Conservation (phyloP, 2,888 invertebrate species). For the Trissolcus brochymenae region DNA sequence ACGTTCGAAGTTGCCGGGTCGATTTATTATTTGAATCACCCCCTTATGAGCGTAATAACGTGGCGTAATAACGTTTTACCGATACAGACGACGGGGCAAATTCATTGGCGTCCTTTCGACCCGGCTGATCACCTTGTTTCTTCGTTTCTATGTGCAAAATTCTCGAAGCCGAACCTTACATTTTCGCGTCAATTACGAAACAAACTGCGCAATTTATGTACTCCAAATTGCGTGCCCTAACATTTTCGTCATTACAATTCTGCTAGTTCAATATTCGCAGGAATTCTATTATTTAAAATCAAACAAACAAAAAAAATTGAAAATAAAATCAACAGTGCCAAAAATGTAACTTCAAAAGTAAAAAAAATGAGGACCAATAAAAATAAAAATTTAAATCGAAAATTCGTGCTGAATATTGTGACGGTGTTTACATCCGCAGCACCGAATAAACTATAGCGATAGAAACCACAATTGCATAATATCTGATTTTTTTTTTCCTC, state of each 20-base stretch:
- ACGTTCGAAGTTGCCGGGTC: conserved; percentile 3
- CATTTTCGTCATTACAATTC: too few species aligned
- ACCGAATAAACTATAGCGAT: background rate
- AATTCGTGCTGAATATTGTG: too few species aligned
- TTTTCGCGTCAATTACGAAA: too few species aligned
- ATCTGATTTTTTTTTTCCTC: background rate
- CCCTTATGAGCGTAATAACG: conserved; percentile 12
- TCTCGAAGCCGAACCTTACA: background rate
- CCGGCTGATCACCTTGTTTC: conserved; percentile 13
- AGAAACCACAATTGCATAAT: background rate
- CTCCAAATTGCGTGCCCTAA: too few species aligned
- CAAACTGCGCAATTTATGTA: too few species aligned
- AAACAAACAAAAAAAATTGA: too few species aligned
- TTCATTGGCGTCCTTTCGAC: conserved; percentile 15
- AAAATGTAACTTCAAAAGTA: too few species aligned
- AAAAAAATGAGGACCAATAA: too few species aligned
- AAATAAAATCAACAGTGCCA: too few species aligned
- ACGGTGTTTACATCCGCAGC: background rate
- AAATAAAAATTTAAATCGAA: too few species aligned
- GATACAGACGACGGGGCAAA: conserved; percentile 8
- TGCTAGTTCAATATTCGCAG: too few species aligned
- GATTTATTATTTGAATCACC: conserved; percentile 17
- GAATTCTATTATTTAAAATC: too few species aligned
- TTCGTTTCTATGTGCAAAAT: background rate
- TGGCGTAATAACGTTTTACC: conserved; percentile 21